Base-by-base conservation (phyloP, 2,888 invertebrate genomes). In the Gonocerus acuteangulatus region DNA sequence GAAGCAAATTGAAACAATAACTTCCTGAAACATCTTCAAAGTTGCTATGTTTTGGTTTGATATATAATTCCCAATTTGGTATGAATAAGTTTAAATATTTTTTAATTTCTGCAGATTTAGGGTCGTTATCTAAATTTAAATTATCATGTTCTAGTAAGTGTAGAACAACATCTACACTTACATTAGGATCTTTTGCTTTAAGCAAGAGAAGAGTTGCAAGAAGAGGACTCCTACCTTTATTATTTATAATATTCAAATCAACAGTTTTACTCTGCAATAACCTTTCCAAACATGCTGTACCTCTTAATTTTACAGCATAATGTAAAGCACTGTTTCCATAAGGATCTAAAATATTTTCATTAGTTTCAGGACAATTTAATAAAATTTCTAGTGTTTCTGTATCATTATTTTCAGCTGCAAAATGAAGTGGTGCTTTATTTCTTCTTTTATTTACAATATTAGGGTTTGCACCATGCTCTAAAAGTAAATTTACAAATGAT, bases 341-440 rank as follows among this genome's bases (percentile, higher is more conserved):
- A 64, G 74, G 64, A 62, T 74, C 78, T 68, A 76, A 75, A 15
- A 77, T 70, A 68, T 81, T 79, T 0, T 80, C 74, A 64, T 81
- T 76, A 48, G 77, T 77, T 62, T 75, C 71, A 19, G 76, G 74
- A 62, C 77, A 74, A n/a, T 59, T 47, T 48, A 82, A 67, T 15
- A 83, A 70, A 1, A 72, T 71, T 64, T 74, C 71, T 45, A 84
- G 69, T 7, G 78, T 77, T 44, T 77, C 75, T 2, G 75, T 71
- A 64, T 79, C 77, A 18, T 79, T 79, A 49, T 74, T 76, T 70
- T 81, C 79, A 0, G 80, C 78, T 2, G 84, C 83, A 63, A 82
- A 82, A 72, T 86, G 85, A 65, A 86, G 75, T 0, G 85, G 82
- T n/a, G 82, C 80, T 65, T 79, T 79, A 15, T 79, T 76, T 57